Base-by-base conservation (phyloP, 1,140 invertebrate genomes). In the Anoplophora glabripennis region DNA sequence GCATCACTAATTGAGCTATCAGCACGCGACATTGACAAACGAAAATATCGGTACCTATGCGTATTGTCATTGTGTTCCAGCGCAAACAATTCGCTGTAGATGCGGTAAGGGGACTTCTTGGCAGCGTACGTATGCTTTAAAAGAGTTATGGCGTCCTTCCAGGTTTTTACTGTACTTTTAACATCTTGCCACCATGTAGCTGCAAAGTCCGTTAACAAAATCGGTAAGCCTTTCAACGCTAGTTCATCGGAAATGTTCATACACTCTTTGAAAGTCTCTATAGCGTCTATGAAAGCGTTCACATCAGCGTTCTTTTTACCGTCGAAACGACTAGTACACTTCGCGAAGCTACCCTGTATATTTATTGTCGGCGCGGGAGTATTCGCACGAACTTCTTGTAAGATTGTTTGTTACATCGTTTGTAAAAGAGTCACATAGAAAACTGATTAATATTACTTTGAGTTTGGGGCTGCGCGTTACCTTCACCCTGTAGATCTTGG, bases 171-270 rank as follows among this genome's bases (percentile, higher is more conserved):
- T 21, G 18, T 35, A 7, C 34, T 8, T 14, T 76, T 74, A 1
- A 78, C 70, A 48, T 75, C 76, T 47, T 76, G 74, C 75, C 75
- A 78, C 76, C 77, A 78, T 2, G 72, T 76, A 1, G 74, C 75
- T 5, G 77, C 77, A 4, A 72, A 47, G n/a, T 69, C 74, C 11
- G 56, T 68, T 34, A 78, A 66, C 4, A 78, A 65, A 54, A 78
- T 64, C 2, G 76, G 71, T 4, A 78, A 18, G 1, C 77, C 74
- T 57, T 72, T 72, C 2, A 78, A 48, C 3, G 75, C 75, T 47
- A 73, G 72, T 46, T 70, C 67, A 53, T 78, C 74, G 35, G 41
- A 59, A 5, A 78, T 72, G n/a, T 52, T 37, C 10, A 73, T 71
- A 52, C 61, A 57, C n/a, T 38, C 33, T 46, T 62, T 52, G 15